These are phyloP conservation scores for Poliocrania exsul DNA, from an alignment of 2,797 vertebrate species.

Conservation along the genomic window DNA sequence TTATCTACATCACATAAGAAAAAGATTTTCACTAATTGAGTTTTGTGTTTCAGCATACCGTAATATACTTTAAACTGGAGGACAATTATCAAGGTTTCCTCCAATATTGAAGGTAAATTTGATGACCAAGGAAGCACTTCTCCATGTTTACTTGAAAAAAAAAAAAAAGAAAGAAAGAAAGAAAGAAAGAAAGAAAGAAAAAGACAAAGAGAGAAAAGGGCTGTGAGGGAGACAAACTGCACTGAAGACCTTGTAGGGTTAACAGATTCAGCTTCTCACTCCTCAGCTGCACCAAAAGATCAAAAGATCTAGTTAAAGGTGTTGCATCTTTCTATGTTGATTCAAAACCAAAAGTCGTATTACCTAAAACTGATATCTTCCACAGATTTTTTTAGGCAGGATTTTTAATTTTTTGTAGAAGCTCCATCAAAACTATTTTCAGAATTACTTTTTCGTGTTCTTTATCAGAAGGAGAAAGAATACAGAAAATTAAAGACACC, in stretches of 20 bases:
- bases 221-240: not conserved
- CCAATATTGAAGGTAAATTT: not conserved
- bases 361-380: not conserved
- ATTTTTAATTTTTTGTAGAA: not conserved
- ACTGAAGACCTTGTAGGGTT: not conserved
- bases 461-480: not conserved
- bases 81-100: not conserved
- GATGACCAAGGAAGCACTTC: not conserved
- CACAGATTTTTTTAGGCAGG: not conserved
- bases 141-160: not conserved
- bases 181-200: no score
- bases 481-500: not conserved
- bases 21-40: rapidly evolving
- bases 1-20: not conserved
- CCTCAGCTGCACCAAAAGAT: not conserved
- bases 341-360: not conserved
- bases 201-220: not conserved
- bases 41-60: not conserved
- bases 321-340: not conserved
- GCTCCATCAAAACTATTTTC: not conserved
- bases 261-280: not conserved
- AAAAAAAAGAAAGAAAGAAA: no score
- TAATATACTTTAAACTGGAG: not conserved
- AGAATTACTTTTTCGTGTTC: not conserved
- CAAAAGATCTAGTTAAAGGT: not conserved